Evolutionary conservation across 1,140 invertebrate genomes (phyloP), one percentile per base, ranked within the genome.

Genomic region (Aleiodes sp.): DNA sequence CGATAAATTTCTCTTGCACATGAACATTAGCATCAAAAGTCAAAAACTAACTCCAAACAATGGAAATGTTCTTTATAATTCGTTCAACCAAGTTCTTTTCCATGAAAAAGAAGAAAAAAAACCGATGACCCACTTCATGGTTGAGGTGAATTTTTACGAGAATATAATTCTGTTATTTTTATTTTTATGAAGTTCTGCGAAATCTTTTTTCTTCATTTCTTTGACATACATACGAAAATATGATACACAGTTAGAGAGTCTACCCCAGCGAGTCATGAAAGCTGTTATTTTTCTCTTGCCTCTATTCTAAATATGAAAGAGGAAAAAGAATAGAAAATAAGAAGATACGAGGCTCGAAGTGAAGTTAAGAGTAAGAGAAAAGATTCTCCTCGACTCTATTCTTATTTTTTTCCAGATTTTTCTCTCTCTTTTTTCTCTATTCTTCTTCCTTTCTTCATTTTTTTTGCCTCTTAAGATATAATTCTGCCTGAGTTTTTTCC

Each of bases 221-320:
- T 52, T 52, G 46, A 52, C 46, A 52, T 52, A 52, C 46, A 52
- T 52, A 52, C 26, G 46, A 52, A 52, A 52, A 52, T 52, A 52
- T 52, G 46, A 52, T 52, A n/a, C n/a, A n/a, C n/a, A n/a, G n/a
- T n/a, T n/a, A 12, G 46, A 52, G 46, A 24, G 21, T 8, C 2
- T 21, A 10, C 6, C 16, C 21, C 21, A 52, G 46, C 19, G 16
- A 52, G 4, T 21, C 12, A 21, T 52, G 46, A 52, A 24, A 16
- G 26, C 46, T 52, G 46, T 43, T 43, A 16, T 21, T 21, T 52
- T 52, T 52, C 46, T 24, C 46, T 52, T 24, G 14, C 2, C 46
- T n/a, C n/a, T n/a, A 52, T 24, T 35, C 31, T 6, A 35, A 35
- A 35, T 35, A 6, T 35, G 31, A 2, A 43, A 16, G n/a, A 9